Base-by-base conservation (phyloP, 2,888 invertebrate species). In the Calameuta idolon region DNA sequence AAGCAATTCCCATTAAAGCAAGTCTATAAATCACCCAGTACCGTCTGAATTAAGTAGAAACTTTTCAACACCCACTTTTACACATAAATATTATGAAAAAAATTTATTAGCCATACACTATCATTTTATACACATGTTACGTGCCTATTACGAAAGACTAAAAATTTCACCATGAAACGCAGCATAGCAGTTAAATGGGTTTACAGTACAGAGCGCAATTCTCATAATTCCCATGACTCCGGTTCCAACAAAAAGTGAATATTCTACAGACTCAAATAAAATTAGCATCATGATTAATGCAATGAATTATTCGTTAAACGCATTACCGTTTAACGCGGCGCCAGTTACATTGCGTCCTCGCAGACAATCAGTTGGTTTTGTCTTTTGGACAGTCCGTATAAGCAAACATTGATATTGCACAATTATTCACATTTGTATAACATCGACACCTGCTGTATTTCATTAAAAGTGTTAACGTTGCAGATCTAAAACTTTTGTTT, bases 401-500 rank as follows among this genome's bases (percentile, higher is more conserved):
- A 23, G 23, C 23, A 55, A 55, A 55, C 23, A 55, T 55, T 23
- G 55, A 55, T 55, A 23, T 55, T 55, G 55, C 55, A 55, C 23
- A 55, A 55, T 12, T 40, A 12, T 40, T 40, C 40, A 15, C 5
- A 40, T 55, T 55, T 55, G 9, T 55, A 55, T 55, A 55, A 55
- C 2, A 55, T 55, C 23, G 23, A 23, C 23, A 23, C 9, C 23
- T 5, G 9, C 1, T 23, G 55, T 23, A 23, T 55, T 55, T 15
- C 55, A 55, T 55, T 23, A 55, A 55, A 55, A 9, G 9, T 55
- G 55, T 9, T 55, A 9, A 55, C 55, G 55, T 35, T 71, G n/a
- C 37, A n/a, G 33, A 75, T 55, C 55, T 23, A 55, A 74, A 33
- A 35, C 34, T 15, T 77, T 76, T 79, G 3, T 69, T 68, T 76